phyloP scores from a whole-genome alignment of 2,113 vertebrate genomes.

The Microcebus lehilahytsara region DNA sequence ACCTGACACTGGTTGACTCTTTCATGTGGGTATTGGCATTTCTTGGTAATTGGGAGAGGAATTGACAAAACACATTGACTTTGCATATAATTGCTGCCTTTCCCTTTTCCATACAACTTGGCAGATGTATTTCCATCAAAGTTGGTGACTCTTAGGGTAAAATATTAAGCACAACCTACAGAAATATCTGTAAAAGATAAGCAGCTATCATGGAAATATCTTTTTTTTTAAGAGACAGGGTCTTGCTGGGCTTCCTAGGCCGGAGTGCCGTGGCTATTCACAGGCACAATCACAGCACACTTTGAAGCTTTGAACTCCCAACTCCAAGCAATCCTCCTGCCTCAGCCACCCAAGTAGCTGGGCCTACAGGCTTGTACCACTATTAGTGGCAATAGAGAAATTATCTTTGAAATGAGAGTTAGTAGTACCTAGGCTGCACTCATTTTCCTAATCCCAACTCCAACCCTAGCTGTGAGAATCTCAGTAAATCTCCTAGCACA shows the following conservation, averaged over 20 bases:
- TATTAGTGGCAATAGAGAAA: not conserved
- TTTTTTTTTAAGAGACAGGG: not conserved
- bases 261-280: no score
- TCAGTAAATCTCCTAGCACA: not conserved
- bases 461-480: not conserved
- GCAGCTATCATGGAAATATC: not conserved
- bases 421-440: not conserved
- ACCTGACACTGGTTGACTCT: not conserved
- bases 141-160: not conserved
- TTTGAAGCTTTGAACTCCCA: no score
- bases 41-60: not conserved
- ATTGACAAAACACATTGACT: not conserved
- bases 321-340: no score
- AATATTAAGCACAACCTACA: not conserved
- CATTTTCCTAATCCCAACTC: not conserved
- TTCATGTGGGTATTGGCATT: not conserved
- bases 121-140: not conserved
- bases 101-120: not conserved
- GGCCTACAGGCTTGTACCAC: no score
- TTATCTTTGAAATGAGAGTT: not conserved
- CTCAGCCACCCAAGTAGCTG: no score
- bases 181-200: not conserved
- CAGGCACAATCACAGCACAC: no score
- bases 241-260: no score
- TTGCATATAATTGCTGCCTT: not conserved